A percentile compares a stretch with the other conserved stretches of the same genome.
These are phyloP conservation scores for Drymodes brunneopygia DNA, from an alignment of 2,113 vertebrate species.

Conservation along the genomic window DNA sequence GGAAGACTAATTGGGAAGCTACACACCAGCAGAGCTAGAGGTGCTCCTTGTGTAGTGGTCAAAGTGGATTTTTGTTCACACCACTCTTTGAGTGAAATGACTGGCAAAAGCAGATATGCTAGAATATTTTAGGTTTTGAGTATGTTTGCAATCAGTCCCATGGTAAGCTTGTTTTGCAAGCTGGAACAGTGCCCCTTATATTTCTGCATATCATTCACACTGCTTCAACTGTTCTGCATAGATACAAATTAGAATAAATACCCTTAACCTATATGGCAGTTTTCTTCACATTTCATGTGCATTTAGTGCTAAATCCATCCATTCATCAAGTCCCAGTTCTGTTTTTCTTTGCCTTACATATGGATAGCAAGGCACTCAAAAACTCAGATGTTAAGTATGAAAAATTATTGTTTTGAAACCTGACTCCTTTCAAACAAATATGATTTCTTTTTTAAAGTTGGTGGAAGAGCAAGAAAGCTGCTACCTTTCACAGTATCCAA, in stretches of 20 bases:
- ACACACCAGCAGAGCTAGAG: not conserved
- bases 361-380: not conserved
- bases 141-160: not conserved
- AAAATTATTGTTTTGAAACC: not conserved
- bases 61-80: not conserved
- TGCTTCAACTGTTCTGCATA: not conserved
- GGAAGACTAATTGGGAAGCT: not conserved
- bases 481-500: not conserved
- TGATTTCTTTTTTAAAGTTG: rapidly evolving
- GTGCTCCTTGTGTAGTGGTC: not conserved
- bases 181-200: not conserved
- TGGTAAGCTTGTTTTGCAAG: not conserved
- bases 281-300: not conserved
- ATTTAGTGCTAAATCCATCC: not conserved
- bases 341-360: not conserved
- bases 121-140: not conserved
- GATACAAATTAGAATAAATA: not conserved
- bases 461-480: not conserved
- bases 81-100: not conserved
- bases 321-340: not conserved
- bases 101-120: not conserved
- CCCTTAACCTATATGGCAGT: not conserved
- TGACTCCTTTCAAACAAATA: not conserved
- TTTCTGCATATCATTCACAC: not conserved
- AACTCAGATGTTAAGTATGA: not conserved